phyloP scores from a whole-genome alignment of 2,888 invertebrate species.

The Drosophila niveifrons region DNA sequence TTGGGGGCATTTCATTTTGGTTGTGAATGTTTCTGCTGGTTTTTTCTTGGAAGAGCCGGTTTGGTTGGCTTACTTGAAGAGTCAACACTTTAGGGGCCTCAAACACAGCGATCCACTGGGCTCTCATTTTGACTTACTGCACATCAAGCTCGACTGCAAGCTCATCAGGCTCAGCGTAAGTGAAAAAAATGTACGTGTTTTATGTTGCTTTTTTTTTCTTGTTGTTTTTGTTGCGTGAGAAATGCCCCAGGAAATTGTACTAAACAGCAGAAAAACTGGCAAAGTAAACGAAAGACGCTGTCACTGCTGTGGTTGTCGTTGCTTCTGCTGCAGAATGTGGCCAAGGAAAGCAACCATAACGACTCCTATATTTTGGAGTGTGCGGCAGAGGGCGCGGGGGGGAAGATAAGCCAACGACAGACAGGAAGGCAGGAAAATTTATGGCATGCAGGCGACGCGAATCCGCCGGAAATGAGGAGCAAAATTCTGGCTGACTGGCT shows the following conservation, averaged over 20 bases:
- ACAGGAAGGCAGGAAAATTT: conserved; percentile 66
- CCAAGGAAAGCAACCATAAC: conserved; percentile 60
- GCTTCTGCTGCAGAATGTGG: conserved; percentile 36
- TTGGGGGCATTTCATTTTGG: conserved; percentile 31
- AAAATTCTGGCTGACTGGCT: conserved; percentile 45
- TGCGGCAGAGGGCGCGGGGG: neutral
- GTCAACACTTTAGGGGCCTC: conserved; percentile 53
- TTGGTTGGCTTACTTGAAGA: conserved; percentile 40
- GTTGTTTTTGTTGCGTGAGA: conserved; percentile 52
- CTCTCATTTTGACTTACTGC: conserved; percentile 69
- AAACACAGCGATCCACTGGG: conserved; percentile 23
- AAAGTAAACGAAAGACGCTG: conserved; percentile 43
- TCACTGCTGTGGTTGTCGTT: neutral
- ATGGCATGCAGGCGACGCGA: conserved; percentile 71
- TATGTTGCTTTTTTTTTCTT: conserved; percentile 3
- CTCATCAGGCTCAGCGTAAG: conserved; percentile 65
- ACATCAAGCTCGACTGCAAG: conserved; percentile 53
- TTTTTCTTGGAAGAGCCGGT: neutral
- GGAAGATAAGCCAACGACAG: conserved; percentile 65
- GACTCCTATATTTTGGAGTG: conserved; percentile 29
- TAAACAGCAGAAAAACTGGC: conserved; percentile 59
- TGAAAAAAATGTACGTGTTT: conserved; percentile 63
- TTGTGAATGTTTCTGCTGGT: conserved; percentile 21
- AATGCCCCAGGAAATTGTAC: conserved; percentile 76
- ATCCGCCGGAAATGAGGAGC: conserved; percentile 70